phyloP scores from a whole-genome alignment of 2,888 invertebrate genomes.

The Nemoura dubitans region DNA sequence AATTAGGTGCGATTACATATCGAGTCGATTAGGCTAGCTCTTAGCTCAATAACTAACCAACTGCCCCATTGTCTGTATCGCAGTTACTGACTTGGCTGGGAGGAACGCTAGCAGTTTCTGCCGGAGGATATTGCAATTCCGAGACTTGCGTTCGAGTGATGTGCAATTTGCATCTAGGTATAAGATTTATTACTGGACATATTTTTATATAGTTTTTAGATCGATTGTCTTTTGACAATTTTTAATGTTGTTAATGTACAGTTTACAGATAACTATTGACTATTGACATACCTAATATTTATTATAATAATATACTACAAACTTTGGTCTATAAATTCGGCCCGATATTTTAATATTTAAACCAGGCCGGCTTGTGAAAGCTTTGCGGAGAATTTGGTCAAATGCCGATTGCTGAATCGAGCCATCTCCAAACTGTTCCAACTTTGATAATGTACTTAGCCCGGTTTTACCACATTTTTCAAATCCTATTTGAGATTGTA shows the following conservation, averaged over 20 bases:
- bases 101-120: not conserved
- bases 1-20: not conserved
- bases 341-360: not conserved
- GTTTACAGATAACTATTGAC: not conserved
- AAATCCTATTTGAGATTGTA: too few species aligned
- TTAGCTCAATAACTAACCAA: not conserved
- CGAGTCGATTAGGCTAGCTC: not conserved
- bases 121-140: not conserved
- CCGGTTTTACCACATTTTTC: too few species aligned
- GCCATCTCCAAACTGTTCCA: not conserved
- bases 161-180: not conserved
- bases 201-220: slow-evolving; percentile 46
- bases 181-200: slow-evolving; percentile 36
- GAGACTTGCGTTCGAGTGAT: not conserved
- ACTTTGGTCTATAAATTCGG: not conserved
- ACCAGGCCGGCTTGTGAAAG: not conserved
- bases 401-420: not conserved
- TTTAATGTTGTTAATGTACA: slow-evolving; percentile 30
- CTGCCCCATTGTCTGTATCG: not conserved
- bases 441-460: not conserved
- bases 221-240: slow-evolving; percentile 33
- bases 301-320: not conserved
- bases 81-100: not conserved
- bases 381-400: not conserved
- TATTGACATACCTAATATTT: slow-evolving; percentile 12